Evolutionary conservation across 2,797 vertebrate species (phyloP).

Genomic region (Pseudochaenichthys georgianus): DNA sequence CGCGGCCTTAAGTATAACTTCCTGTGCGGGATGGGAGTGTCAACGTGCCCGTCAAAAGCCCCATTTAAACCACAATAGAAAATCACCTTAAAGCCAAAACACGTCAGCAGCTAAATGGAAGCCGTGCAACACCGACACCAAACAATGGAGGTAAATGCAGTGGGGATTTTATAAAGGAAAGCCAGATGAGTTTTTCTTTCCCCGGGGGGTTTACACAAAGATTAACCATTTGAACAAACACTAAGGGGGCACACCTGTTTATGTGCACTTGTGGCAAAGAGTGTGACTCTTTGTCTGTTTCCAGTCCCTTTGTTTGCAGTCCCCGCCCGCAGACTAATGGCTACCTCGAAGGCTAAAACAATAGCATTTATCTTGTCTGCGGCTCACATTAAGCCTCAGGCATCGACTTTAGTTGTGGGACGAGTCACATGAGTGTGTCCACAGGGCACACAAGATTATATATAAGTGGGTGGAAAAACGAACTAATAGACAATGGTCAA

Average conservation of each 20-base stretch:
- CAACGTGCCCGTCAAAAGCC: slow-evolving; percentile 62
- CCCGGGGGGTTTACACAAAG: slow-evolving; percentile 33
- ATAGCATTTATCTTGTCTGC: slow-evolving; percentile 77
- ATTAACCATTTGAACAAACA: slow-evolving; percentile 67
- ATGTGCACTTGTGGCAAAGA: slow-evolving; percentile 37
- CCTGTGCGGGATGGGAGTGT: slow-evolving; percentile 59
- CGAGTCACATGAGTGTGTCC: slow-evolving; percentile 45
- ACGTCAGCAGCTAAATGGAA: slow-evolving; percentile 58
- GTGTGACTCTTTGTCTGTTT: slow-evolving; percentile 54
- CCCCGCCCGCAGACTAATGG: slow-evolving; percentile 70
- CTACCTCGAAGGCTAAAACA: slow-evolving; percentile 74
- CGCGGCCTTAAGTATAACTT: slow-evolving; percentile 45
- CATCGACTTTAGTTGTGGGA: slow-evolving; percentile 58
- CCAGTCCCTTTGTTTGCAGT: slow-evolving; percentile 62
- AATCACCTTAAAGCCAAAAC: slow-evolving; percentile 52
- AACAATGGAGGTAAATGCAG: slow-evolving; percentile 61
- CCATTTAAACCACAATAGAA: slow-evolving; percentile 58
- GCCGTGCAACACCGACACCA: slow-evolving; percentile 41
- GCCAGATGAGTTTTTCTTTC: slow-evolving; percentile 57
- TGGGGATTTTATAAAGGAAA: slow-evolving; percentile 37
- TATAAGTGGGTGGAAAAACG: slow-evolving; percentile 30
- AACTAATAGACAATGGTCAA: slow-evolving; percentile 43
- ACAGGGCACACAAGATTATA: slow-evolving; percentile 22
- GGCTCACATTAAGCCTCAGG: slow-evolving; percentile 59
- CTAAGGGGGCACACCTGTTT: slow-evolving; percentile 64